Conservation (phyloP, 2,888 invertebrate genomes). For the Teleogryllus oceanicus region DNA sequence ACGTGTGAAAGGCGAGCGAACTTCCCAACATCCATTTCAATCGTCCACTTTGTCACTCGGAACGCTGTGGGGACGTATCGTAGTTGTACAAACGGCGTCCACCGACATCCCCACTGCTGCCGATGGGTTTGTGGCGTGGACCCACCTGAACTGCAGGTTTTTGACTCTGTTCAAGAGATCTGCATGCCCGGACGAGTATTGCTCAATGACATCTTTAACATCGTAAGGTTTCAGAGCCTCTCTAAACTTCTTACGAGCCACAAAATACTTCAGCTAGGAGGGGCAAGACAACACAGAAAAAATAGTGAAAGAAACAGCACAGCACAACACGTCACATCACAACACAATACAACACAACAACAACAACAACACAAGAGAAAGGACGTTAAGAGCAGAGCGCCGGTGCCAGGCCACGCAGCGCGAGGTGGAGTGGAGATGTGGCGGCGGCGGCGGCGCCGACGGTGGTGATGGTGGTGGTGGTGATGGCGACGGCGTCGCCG, state of each 20-base stretch:
- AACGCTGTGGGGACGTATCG: not conserved
- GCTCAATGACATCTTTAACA: conserved; percentile 92
- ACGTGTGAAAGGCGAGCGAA: too few species aligned
- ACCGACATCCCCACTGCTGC: not conserved
- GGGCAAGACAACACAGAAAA: conserved; percentile 37
- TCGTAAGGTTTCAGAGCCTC: conserved; percentile 90
- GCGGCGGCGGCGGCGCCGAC: not conserved
- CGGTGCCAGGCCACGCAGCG: not conserved
- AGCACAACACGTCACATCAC: conserved; percentile 19
- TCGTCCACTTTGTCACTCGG: not conserved
- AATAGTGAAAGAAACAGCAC: conserved; percentile 29
- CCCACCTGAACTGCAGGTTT: conserved; percentile 79
- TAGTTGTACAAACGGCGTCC: not conserved
- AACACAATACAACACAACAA: conserved; percentile 19
- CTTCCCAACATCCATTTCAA: too few species aligned
- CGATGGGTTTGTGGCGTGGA: conserved; percentile 1
- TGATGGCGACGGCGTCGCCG: not conserved
- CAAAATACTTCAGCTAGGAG: conserved; percentile 77
- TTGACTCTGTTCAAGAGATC: conserved; percentile 84
- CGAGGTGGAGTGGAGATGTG: not conserved
- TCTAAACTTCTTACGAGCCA: conserved; percentile 86
- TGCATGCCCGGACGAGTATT: conserved; percentile 83
- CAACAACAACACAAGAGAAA: not conserved
- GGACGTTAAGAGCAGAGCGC: conserved; percentile 21
- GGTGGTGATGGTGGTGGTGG: not conserved